Evolutionary conservation across 2,797 vertebrate genomes (phyloP), one percentile per base, ranked within the genome.

Genomic region (Selene dorsalis): DNA sequence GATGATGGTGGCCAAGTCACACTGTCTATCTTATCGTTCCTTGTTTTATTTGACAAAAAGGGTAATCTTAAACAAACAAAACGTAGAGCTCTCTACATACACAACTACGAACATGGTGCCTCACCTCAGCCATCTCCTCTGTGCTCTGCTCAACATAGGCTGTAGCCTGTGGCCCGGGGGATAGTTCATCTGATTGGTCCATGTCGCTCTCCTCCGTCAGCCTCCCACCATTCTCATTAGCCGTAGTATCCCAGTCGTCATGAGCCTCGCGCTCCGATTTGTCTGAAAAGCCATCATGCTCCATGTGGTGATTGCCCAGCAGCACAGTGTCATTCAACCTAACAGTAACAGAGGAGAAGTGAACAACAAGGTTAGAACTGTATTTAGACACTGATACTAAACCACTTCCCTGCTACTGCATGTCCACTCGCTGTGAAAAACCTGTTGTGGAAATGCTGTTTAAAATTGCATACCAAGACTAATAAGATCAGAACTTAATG

Each of bases 91-190:
- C 1, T 22, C 2, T 17, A 10, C 20, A 50, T 38, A 61, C 39
- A 59, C 8, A 22, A 10, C 3, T 4, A 20, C 35, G 18, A 69
- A 70, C 47, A 2, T 14, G 61, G 28, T 6, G 14, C 16, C 78
- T 91, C 92, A 99, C 98, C 96, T 98, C 97, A 52, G 95, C 97
- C 86, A 98, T 97, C 75, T 99, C 98, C 87, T 99, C 97, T 74
- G 93, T 94, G 77, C 87, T 92, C 90, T 99, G 96, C 84, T 97
- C 96, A 48, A 97, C 92, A 0, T 99, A 99, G 6, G 94, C 93
- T 0, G 98, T 98, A 59, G 96, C 96, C 71, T 95, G 95, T 5
- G 94, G 88, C 35, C 83, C 89, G 0, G 88, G 93, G 24, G 92
- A 93, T 65, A 91, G 67, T 14, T 97, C 97, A 73, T 99, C 97